Evolutionary conservation across 2,888 invertebrate genomes (phyloP), one percentile per base, ranked within the genome.

Genomic region (Synergus umbraculus): DNA sequence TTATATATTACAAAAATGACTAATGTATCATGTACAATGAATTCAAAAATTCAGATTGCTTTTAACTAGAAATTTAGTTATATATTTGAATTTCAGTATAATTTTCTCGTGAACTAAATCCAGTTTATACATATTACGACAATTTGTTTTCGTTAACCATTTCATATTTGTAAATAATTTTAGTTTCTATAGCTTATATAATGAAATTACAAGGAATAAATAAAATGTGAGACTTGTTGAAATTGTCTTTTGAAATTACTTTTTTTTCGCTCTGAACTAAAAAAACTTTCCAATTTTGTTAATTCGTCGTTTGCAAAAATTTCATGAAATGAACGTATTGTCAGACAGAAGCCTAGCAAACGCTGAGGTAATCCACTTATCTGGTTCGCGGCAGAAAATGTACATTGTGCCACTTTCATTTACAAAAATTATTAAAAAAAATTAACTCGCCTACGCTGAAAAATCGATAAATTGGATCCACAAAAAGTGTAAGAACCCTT

Each of bases 321-420:
- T 37, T 37, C 37, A 37, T 37, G 37, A 37, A 37, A 37, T 37
- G 37, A 37, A 37, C 5, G 37, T 4, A 37, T 7, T 37, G 37
- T 37, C 37, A 37, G 37, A 37, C 65, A 65, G 65, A 65, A 65
- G 65, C 65, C 43, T 65, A 43, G 37, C 43, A 65, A 65, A 37
- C 43, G 43, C 65, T 41, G 29, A 41, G 65, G n/a, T 65, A 65
- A 65, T 65, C 65, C 65, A 65, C 65, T 65, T 65, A 65, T 65
- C 43, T 65, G 65, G 43, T 37, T 12, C 41, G n/a, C n/a, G 37
- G 8, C 41, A 65, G 65, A 41, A 65, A 65, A 41, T 65, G 65
- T 65, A 65, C n/a, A 65, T 37, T 41, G 65, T 29, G 43, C 65
- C 37, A 65, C 43, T 37, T 37, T 5, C 37, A 37, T 37, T 37